Evolutionary conservation across 2,797 vertebrate genomes (phyloP).

Genomic region (Brachymystax lenok): DNA sequence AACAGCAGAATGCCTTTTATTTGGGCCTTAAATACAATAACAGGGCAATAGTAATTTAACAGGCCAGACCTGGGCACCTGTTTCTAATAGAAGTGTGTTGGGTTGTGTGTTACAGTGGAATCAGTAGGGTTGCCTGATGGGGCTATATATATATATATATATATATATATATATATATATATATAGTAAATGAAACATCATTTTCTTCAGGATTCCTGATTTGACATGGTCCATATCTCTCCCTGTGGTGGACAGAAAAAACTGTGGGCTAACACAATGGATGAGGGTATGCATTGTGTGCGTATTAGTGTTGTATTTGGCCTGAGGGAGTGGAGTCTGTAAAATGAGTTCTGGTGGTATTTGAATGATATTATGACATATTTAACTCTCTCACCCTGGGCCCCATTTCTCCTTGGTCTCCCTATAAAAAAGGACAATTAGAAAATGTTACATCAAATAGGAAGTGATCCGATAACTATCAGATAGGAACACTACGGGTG

Average conservation of each 20-base stretch:
- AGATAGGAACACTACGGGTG: too few species aligned
- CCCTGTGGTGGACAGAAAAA: background rate
- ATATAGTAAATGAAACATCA: background rate
- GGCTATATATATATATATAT: background rate
- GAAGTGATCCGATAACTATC: too few species aligned
- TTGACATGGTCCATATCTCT: background rate
- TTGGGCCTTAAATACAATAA: background rate
- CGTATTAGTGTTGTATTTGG: background rate
- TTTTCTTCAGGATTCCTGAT: conserved; percentile 5
- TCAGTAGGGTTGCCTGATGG: background rate
- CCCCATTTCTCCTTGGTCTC: conserved; percentile 11
- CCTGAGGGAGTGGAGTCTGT: background rate
- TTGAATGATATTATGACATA: background rate
- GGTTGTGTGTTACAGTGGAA: background rate
- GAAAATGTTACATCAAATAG: background rate
- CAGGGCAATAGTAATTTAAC: background rate
- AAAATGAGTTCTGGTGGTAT: background rate
- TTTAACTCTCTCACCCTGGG: conserved; percentile 14
- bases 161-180: background rate
- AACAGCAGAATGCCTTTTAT: background rate
- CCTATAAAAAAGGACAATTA: background rate
- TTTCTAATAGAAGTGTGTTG: background rate
- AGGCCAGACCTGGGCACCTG: background rate
- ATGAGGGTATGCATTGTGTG: background rate
- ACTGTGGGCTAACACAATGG: background rate